These are phyloP conservation scores for Drosophila gaucha DNA, from an alignment of 2,888 invertebrate species.

Conservation along the genomic window DNA sequence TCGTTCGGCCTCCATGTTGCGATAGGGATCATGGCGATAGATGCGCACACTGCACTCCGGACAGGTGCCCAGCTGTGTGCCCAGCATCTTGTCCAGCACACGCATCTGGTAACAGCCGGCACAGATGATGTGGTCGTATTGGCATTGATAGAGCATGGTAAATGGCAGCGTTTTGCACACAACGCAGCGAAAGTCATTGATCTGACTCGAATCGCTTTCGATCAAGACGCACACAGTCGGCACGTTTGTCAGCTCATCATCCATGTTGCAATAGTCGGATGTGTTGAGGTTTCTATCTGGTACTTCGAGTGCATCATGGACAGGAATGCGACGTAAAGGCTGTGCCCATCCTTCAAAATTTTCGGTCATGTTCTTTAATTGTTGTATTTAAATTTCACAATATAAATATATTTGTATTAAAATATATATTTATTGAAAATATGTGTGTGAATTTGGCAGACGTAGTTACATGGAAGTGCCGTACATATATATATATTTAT, in stretches of 20 bases:
- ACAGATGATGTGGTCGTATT: constrained; percentile 35
- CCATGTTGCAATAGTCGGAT: constrained; percentile 1
- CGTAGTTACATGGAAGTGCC: background rate
- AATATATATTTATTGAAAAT: constrained; percentile 2
- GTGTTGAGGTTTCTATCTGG: background rate
- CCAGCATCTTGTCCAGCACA: constrained; percentile 41
- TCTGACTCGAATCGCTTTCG: too few relatives aligned
- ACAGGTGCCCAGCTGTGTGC: constrained; percentile 39
- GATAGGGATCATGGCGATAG: constrained; percentile 25
- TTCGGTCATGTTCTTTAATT: background rate
- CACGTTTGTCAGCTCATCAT: constrained; percentile 36
- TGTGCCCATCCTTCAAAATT: background rate
- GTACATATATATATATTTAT: background rate
- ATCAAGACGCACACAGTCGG: background rate
- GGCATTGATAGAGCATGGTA: constrained; percentile 26
- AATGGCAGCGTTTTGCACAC: constrained; percentile 30
- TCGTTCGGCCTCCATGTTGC: constrained; percentile 11
- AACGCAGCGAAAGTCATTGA: constrained; percentile 22
- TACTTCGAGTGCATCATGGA: background rate
- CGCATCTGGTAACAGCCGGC: constrained; percentile 51
- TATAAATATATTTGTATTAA: background rate
- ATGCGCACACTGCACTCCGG: constrained; percentile 33
- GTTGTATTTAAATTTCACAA: background rate
- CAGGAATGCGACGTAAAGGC: background rate
- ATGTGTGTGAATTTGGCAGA: constrained; percentile 14